Evolutionary conservation across 2,797 vertebrate genomes (phyloP).

Genomic region (Girardinus metallicus): DNA sequence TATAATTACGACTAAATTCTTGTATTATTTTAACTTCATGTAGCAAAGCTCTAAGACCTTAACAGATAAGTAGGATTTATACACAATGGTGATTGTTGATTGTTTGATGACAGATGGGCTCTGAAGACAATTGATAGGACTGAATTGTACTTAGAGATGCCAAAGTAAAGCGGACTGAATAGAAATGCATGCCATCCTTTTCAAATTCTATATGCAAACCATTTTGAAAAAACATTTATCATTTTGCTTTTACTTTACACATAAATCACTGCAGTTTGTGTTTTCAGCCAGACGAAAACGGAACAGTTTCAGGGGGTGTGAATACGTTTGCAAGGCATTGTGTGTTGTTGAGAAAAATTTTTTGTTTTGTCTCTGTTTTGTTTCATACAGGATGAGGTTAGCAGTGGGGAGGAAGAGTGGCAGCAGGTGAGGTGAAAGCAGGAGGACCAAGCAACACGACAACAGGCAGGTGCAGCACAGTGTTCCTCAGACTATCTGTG

Average conservation of each 20-base stretch:
- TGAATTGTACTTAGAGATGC: background rate
- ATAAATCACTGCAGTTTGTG: background rate
- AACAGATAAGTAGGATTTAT: background rate
- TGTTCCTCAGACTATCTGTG: slow-evolving; percentile 27
- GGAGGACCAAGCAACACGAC: slow-evolving; percentile 37
- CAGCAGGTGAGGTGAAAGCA: slow-evolving; percentile 59
- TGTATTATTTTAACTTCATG: background rate
- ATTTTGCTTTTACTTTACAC: background rate
- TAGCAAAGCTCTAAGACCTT: background rate
- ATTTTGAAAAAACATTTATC: background rate
- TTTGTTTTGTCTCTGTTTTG: background rate
- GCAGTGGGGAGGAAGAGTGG: slow-evolving; percentile 39
- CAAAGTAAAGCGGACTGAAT: background rate
- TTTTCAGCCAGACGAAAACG: background rate
- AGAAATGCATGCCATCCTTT: background rate
- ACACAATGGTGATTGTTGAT: background rate
- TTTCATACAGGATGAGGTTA: slow-evolving; percentile 34
- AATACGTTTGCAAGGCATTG: background rate
- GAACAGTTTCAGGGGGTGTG: background rate
- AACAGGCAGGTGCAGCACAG: slow-evolving; percentile 59
- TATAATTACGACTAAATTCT: too few relatives aligned
- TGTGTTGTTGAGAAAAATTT: background rate
- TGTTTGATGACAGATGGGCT: background rate
- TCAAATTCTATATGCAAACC: background rate
- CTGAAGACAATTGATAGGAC: background rate